phyloP scores from a whole-genome alignment of 2,888 invertebrate species.

The Aporophyla nigra region DNA sequence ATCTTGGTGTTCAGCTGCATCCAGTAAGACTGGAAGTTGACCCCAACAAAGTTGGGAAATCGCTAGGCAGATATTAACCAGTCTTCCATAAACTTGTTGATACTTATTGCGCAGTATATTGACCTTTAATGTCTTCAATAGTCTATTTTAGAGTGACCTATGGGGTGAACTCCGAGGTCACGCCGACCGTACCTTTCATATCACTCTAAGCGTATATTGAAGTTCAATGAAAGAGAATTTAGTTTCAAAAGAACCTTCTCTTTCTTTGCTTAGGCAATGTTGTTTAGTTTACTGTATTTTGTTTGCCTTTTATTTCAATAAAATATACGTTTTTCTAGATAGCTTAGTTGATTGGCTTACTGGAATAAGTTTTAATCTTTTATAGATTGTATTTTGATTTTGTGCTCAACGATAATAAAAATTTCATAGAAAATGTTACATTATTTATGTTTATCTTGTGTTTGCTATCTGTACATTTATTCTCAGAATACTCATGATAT shows the following conservation, averaged over 20 bases:
- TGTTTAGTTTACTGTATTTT: background rate
- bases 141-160: conserved; percentile 52
- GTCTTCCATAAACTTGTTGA: conserved; percentile 14
- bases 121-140: conserved; percentile 24
- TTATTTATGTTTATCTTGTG: background rate
- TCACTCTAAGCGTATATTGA: conserved; percentile 1
- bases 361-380: background rate
- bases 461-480: background rate
- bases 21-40: too few species aligned
- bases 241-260: background rate
- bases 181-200: conserved; percentile 9
- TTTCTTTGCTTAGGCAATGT: conserved; percentile 1
- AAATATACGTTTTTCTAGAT: background rate
- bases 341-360: background rate
- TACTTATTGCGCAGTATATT: conserved; percentile 20
- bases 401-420: background rate
- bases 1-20: too few species aligned
- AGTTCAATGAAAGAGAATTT: conserved; percentile 10
- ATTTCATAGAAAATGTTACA: background rate
- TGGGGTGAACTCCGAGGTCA: conserved; percentile 31
- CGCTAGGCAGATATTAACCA: too few species aligned
- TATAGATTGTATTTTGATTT: background rate
- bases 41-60: too few species aligned
- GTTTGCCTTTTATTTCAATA: conserved; percentile 1
- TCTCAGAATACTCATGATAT: background rate